phyloP scores from a whole-genome alignment of 2,113 vertebrate genomes.

The Notechis scutatus region DNA sequence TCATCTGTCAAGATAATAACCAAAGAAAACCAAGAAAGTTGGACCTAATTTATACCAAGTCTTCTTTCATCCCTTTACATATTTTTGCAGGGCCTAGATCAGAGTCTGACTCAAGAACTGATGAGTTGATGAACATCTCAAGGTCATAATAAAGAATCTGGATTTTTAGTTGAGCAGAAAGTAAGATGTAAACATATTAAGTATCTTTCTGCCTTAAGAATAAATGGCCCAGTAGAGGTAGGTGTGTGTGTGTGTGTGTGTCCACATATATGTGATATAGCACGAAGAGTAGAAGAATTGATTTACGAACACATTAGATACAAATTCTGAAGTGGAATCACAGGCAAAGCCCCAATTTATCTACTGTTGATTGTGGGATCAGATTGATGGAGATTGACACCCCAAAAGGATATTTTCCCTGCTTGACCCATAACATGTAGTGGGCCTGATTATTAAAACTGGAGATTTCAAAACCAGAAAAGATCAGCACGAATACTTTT shows the following conservation, averaged over 20 bases:
- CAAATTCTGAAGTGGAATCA: background rate
- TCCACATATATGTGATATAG: background rate
- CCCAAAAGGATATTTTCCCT: background rate
- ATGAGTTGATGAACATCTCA: background rate
- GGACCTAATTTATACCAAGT: background rate
- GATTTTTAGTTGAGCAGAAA: background rate
- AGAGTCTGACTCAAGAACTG: background rate
- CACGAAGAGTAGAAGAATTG: background rate
- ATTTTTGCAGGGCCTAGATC: background rate
- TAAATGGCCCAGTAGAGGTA: background rate
- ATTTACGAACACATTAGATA: background rate
- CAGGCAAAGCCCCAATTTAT: background rate
- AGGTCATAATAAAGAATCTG: background rate
- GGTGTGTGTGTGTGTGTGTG: background rate
- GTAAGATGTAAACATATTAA: background rate
- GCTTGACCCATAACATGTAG: background rate
- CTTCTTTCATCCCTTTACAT: background rate
- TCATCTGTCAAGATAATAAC: background rate
- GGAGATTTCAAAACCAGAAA: background rate
- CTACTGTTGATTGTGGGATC: background rate
- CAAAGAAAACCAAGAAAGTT: background rate
- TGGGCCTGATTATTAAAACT: background rate
- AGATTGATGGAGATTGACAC: background rate
- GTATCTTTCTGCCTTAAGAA: background rate
- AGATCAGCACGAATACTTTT: background rate